Base-by-base conservation (phyloP, 1,140 invertebrate species). In the Drosophila aff. region DNA sequence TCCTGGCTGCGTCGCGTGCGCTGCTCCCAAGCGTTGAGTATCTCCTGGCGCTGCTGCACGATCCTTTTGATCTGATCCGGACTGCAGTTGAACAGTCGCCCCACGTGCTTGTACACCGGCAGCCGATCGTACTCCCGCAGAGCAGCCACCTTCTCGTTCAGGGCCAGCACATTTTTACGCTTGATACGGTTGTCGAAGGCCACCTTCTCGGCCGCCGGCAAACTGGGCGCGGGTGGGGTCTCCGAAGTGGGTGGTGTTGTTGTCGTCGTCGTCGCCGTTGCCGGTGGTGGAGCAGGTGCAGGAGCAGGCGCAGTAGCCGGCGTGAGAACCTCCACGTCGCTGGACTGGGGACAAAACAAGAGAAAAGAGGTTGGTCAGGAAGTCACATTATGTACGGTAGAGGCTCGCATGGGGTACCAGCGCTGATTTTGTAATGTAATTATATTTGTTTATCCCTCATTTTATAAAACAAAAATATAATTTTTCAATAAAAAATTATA, bases 41-140 rank as follows among this genome's bases (percentile, higher is more conserved):
- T 92, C n/a, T 82, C 75, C 11, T 87, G 82, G 40, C 87, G 82
- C 21, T 92, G 91, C 57, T 91, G 87, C 6, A 92, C 91, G 58
- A 92, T 92, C 21, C 91, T 79, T 41, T 92, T 92, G 36, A 92
- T 92, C 60, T 92, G 91, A 74, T 92, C 91, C 23, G 91, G 91
- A 79, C 91, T 92, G 72, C 91, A 92, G 57, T 92, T 82, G 40
- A 92, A 92, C 49, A 92, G 58, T 1, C 91, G 82, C 3, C 91
- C 91, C 23, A 92, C 83, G 60, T 90, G 91, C 52, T 92, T 92
- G 57, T 92, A 92, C 3, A 92, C 85, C 2, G 91, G 91, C 49
- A 78, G 68, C 1, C 80, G 83, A 63, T 92, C 91, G 49, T 92
- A 92, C 50, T 92, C 89, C 18, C 91, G 73, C 49, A 92, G 41